A percentile compares a stretch with the other conserved stretches of the same genome.
Evolutionary conservation across 2,888 invertebrate genomes (phyloP).

Genomic region (Calliphora vomitoria): DNA sequence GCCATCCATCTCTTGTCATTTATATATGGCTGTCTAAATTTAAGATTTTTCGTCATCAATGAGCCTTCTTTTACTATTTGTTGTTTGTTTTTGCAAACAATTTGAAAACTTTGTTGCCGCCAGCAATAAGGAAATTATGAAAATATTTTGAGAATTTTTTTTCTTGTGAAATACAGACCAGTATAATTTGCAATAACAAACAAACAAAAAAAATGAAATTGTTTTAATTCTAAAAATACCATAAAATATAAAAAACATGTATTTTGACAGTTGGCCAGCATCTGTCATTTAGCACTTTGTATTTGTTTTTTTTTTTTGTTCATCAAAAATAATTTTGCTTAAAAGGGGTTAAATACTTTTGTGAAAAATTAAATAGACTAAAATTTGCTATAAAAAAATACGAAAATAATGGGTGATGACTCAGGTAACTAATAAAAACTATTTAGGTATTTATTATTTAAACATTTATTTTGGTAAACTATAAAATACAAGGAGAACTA

Average conservation of each 20-base stretch:
- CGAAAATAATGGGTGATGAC: neutral
- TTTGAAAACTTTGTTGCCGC: constrained; percentile 12
- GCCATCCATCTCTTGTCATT: neutral
- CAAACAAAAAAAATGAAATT: constrained; percentile 8
- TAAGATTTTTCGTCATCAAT: constrained; percentile 72
- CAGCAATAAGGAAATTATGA: constrained; percentile 53
- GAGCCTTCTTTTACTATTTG: neutral
- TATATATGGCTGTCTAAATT: constrained; percentile 58
- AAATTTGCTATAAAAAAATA: neutral
- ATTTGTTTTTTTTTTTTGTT: neutral
- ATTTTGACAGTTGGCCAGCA: constrained; percentile 67
- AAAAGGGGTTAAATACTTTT: constrained; percentile 54
- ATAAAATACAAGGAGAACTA: too few relatives aligned
- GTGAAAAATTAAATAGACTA: neutral
- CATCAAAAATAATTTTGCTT: constrained; percentile 6
- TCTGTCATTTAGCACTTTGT: constrained; percentile 50
- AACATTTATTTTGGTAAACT: too few relatives aligned
- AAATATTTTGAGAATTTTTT: constrained; percentile 56
- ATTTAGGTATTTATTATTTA: neutral
- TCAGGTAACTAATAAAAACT: neutral
- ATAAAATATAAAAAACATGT: constrained; percentile 16
- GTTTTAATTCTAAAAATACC: constrained; percentile 37
- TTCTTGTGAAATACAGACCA: constrained; percentile 19
- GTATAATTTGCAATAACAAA: constrained; percentile 15
- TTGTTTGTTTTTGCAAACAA: constrained; percentile 35